Percentiles rank a stretch among this genome's conserved stretches.
phyloP scores from a whole-genome alignment of 2,113 vertebrate species.

The Dasyurus viverrinus region DNA sequence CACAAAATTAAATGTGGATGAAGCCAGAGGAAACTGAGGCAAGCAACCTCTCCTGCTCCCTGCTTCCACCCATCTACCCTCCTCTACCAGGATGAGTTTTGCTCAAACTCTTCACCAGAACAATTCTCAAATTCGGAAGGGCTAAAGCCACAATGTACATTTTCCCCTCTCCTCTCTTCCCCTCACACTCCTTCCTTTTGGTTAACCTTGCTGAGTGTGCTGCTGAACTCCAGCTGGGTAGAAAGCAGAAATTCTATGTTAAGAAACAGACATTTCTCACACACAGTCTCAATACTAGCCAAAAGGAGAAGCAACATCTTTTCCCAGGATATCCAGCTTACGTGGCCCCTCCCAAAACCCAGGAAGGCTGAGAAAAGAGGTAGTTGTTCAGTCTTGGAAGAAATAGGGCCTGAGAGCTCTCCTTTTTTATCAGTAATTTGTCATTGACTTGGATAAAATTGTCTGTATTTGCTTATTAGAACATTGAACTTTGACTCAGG shows the following conservation, averaged over 20 bases:
- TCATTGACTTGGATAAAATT: not conserved
- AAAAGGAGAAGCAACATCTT: not conserved
- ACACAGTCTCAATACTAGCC: not conserved
- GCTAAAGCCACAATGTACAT: not conserved
- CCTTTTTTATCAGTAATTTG: not conserved
- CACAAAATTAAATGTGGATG: not conserved
- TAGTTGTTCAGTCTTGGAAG: not conserved
- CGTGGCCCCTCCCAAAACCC: not conserved
- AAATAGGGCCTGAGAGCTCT: not conserved
- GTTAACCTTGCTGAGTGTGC: not conserved
- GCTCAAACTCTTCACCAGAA: not conserved
- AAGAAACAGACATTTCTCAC: not conserved
- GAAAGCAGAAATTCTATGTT: conserved; percentile 5
- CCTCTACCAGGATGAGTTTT: not conserved
- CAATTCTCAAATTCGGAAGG: not conserved
- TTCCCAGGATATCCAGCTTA: not conserved
- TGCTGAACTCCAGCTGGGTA: not conserved
- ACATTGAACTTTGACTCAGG: not conserved
- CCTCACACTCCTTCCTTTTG: not conserved
- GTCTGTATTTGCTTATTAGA: not conserved
- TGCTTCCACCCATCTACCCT: conserved; percentile 10
- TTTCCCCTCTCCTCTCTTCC: not conserved
- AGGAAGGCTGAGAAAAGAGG: not conserved
- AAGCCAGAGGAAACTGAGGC: not conserved
- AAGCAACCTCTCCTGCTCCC: not conserved